Evolutionary conservation across 2,113 vertebrate species (phyloP).

Genomic region (Oenanthe melanoleuca): DNA sequence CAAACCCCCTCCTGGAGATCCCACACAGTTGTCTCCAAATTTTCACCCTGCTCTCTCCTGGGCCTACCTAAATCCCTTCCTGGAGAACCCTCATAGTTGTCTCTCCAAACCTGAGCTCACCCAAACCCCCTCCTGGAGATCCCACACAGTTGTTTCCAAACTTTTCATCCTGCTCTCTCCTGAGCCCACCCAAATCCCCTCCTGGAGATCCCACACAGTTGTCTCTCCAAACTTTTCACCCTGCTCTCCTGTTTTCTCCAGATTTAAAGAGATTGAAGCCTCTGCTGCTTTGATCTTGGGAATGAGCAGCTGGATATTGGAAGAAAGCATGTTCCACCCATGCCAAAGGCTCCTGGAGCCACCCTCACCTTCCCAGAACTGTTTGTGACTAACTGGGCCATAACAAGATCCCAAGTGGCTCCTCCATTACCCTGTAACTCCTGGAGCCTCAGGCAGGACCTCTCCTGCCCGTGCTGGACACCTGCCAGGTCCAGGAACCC

Average conservation of each 20-base stretch:
- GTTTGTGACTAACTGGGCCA: not conserved
- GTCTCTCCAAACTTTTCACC: not conserved
- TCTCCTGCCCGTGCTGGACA: not conserved
- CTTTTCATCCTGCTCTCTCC: conserved; percentile 76
- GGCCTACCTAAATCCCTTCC: not conserved
- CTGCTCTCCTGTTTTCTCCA: not conserved
- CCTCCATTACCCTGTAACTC: accelerated
- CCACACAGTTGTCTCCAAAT: not conserved
- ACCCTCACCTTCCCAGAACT: not conserved
- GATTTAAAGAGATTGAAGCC: not conserved
- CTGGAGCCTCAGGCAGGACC: not conserved
- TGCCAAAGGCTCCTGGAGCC: not conserved
- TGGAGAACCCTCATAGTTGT: not conserved
- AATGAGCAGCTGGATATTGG: accelerated
- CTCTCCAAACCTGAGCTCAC: not conserved
- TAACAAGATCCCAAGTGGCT: not conserved
- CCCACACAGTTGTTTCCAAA: not conserved
- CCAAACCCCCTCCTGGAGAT: not conserved
- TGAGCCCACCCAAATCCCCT: not conserved
- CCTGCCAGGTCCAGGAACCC: not conserved
- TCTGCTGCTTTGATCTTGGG: not conserved
- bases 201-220: not conserved
- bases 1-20: not conserved
- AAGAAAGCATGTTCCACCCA: accelerated
- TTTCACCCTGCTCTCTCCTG: not conserved